Conservation (phyloP, 2,113 vertebrate species). For the Daboia siamensis region DNA sequence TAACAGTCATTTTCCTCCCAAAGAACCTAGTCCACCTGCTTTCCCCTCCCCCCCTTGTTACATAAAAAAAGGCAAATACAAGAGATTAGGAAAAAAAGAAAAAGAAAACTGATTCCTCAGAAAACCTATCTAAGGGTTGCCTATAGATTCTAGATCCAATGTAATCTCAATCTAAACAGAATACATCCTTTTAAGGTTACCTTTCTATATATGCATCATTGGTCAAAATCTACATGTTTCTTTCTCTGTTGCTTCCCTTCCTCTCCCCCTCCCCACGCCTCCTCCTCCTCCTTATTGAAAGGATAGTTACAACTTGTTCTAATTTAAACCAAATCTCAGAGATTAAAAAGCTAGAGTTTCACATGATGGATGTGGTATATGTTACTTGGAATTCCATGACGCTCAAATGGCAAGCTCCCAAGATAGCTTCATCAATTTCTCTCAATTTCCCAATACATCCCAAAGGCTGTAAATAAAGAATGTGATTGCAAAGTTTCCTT, state of each 20-base stretch:
- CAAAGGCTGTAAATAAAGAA: not conserved
- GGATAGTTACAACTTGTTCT: not conserved
- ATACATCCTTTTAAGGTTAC: not conserved
- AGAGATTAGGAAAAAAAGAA: not conserved
- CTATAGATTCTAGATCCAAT: not conserved
- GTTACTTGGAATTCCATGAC: not conserved
- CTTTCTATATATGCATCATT: not conserved
- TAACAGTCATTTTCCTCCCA: too few relatives aligned
- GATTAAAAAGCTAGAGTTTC: not conserved
- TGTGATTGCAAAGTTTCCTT: not conserved
- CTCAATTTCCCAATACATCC: not conserved
- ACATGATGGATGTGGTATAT: not conserved
- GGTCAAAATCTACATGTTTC: not conserved
- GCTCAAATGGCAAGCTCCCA: not conserved
- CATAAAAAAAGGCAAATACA: slow-evolving; percentile 20
- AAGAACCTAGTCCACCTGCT: not conserved
- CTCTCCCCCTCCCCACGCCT: not conserved
- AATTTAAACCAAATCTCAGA: not conserved
- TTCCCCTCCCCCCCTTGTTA: not conserved
- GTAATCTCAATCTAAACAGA: not conserved
- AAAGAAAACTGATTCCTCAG: rapidly evolving
- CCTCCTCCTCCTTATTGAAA: not conserved
- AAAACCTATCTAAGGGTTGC: not conserved
- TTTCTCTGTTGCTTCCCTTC: not conserved
- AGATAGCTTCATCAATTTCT: not conserved